Evolutionary conservation across 2,888 invertebrate genomes (phyloP).

Genomic region (Microplitis manilae): DNA sequence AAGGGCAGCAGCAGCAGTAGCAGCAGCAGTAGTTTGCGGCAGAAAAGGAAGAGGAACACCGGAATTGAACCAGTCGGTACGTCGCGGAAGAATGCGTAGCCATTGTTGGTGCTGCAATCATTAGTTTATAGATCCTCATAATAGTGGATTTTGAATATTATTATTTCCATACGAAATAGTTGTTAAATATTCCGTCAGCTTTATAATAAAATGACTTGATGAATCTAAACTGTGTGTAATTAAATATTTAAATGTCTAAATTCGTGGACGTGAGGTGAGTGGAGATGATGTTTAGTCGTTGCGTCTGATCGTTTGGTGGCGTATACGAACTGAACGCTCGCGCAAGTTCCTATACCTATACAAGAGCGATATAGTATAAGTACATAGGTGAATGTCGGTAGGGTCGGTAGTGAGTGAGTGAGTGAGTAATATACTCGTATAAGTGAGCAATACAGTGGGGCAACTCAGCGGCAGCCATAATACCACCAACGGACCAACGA

Average conservation of each 20-base stretch:
- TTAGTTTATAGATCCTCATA: constrained; percentile 70
- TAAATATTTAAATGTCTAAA: constrained; percentile 45
- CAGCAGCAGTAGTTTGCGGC: constrained; percentile 36
- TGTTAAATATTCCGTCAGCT: neutral
- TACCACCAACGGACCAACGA: constrained; percentile 61
- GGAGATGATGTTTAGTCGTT: constrained; percentile 10
- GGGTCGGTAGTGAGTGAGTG: neutral
- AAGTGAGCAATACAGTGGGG: constrained; percentile 64
- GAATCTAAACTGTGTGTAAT: constrained; percentile 33
- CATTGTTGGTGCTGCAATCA: constrained; percentile 72
- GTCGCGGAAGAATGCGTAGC: constrained; percentile 71
- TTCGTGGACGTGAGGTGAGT: constrained; percentile 50
- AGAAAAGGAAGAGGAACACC: constrained; percentile 54
- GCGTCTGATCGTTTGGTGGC: constrained; percentile 52
- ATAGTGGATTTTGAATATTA: constrained; percentile 73
- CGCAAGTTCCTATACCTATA: constrained; percentile 38
- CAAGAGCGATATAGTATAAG: constrained; percentile 27
- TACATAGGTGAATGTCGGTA: neutral
- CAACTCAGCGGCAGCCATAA: constrained; percentile 66
- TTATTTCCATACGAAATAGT: constrained; percentile 69
- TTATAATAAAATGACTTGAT: neutral
- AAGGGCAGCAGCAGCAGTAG: constrained; percentile 30
- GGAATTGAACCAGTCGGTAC: constrained; percentile 68
- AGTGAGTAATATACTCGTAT: constrained; percentile 49
- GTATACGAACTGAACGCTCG: constrained; percentile 59